Evolutionary conservation across 2,888 invertebrate genomes (phyloP).

Genomic region (Spisula subtruncata): DNA sequence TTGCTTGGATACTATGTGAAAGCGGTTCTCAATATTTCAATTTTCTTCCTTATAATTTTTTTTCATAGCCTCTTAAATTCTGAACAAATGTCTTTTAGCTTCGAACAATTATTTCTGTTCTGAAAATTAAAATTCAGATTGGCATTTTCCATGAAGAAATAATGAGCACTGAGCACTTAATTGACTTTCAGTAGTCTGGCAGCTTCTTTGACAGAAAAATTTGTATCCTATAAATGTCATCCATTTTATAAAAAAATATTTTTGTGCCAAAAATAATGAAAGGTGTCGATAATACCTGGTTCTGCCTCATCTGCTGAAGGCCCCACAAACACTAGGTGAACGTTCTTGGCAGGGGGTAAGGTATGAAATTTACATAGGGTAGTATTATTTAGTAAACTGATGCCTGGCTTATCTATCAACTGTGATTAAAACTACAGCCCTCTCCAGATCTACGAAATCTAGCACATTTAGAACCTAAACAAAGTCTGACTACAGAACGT

Average conservation of each 20-base stretch:
- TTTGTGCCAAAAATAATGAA: background rate
- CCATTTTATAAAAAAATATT: conserved; percentile 9
- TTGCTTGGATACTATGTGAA: background rate
- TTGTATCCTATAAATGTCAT: background rate
- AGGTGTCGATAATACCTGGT: background rate
- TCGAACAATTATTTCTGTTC: background rate
- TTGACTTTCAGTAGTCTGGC: background rate
- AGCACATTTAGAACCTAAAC: background rate
- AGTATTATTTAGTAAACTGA: conserved; percentile 8
- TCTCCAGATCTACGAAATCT: background rate
- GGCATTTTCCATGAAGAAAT: background rate
- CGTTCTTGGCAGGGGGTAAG: background rate
- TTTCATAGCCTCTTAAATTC: background rate
- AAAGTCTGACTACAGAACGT: conserved; percentile 31
- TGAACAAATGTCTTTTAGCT: background rate
- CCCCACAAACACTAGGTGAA: background rate
- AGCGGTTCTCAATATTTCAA: background rate
- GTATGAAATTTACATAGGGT: conserved; percentile 3
- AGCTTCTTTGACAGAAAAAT: conserved; percentile 1
- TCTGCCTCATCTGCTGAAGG: background rate
- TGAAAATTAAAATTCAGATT: conserved; percentile 3
- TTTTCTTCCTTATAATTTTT: background rate
- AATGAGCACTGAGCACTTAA: background rate
- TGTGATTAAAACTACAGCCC: conserved; percentile 5
- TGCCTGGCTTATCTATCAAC: background rate